phyloP scores from a whole-genome alignment of 2,888 invertebrate genomes.

The Acleris holmiana region DNA sequence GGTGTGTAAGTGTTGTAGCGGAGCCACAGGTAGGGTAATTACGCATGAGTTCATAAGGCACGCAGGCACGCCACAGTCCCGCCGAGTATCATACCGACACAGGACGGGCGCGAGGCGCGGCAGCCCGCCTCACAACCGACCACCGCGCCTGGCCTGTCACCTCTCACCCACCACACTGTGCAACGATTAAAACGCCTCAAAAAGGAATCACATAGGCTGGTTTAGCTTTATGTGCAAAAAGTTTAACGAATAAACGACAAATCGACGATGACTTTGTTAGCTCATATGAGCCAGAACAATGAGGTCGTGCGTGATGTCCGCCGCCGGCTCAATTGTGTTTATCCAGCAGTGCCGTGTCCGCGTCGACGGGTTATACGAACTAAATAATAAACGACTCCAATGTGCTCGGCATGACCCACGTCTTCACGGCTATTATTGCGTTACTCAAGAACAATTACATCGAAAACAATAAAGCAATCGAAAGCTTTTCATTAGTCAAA shows the following conservation, averaged over 20 bases:
- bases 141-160: background rate
- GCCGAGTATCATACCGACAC: conserved; percentile 12
- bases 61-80: conserved; percentile 35
- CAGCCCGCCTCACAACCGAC: conserved; percentile 14
- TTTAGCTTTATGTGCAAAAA: conserved; percentile 12
- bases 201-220: background rate
- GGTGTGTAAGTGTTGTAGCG: conserved; percentile 22
- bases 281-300: conserved; percentile 19
- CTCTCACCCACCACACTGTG: background rate
- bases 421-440: no score
- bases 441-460: no score
- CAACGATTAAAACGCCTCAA: background rate
- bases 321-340: conserved; percentile 23
- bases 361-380: conserved; percentile 8
- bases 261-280: conserved; percentile 7
- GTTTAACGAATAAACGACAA: conserved; percentile 3
- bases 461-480: no score
- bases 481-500: no score
- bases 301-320: conserved; percentile 2
- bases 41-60: conserved; percentile 31
- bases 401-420: no score
- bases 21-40: conserved; percentile 37
- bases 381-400: background rate
- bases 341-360: conserved; percentile 1
- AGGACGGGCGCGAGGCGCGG: conserved; percentile 29